phyloP scores from a whole-genome alignment of 2,888 invertebrate genomes.

The Arrhopalites spinosus region DNA sequence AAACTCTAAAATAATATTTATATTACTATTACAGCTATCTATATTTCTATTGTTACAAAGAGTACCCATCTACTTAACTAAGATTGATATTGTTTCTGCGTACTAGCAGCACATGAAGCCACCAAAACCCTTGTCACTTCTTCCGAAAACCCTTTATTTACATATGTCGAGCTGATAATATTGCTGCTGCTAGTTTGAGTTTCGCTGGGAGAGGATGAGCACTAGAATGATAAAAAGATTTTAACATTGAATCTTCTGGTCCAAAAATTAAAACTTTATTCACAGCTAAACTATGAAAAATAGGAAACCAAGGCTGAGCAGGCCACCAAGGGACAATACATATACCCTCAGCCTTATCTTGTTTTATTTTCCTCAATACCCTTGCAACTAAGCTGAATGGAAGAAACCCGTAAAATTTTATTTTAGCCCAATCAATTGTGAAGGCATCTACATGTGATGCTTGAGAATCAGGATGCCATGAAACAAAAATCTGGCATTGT shows the following conservation, averaged over 20 bases:
- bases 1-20: conserved; percentile 3
- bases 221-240: background rate
- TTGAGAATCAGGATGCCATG: conserved; percentile 38
- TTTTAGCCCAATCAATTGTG: conserved; percentile 32
- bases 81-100: background rate
- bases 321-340: conserved; percentile 45
- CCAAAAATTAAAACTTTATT: conserved; percentile 32
- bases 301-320: conserved; percentile 45
- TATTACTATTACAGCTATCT: background rate
- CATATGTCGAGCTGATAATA: background rate
- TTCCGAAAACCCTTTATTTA: background rate
- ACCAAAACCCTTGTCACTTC: background rate
- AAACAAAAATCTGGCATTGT: conserved; percentile 13
- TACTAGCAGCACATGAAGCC: background rate
- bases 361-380: conserved; percentile 36
- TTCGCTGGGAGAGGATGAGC: background rate
- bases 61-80: background rate
- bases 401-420: conserved; percentile 41
- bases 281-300: conserved; percentile 18
- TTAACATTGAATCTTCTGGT: conserved; percentile 26
- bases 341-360: conserved; percentile 38
- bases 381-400: conserved; percentile 35
- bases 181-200: background rate
- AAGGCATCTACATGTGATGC: conserved; percentile 41
- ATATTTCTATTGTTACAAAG: background rate